phyloP scores from a whole-genome alignment of 2,888 invertebrate genomes.

The Lydus trimaculatus region DNA sequence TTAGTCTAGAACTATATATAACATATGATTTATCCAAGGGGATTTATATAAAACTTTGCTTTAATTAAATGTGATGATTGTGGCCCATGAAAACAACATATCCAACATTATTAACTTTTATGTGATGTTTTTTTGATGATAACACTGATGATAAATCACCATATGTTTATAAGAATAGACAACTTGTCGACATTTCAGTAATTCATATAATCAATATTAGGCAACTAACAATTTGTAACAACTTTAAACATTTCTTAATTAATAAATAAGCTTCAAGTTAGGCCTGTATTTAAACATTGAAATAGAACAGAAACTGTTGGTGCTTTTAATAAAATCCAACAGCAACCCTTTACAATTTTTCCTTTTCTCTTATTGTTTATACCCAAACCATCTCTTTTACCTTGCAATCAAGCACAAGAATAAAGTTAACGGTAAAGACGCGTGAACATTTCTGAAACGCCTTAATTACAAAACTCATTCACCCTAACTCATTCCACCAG shows the following conservation, averaged over 20 bases:
- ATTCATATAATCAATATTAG: slow-evolving; percentile 41
- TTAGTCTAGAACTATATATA: slow-evolving; percentile 19
- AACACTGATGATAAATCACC: neutral
- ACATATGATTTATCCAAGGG: slow-evolving; percentile 33
- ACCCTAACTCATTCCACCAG: too few species aligned
- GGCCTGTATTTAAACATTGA: slow-evolving; percentile 37
- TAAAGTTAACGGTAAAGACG: slow-evolving; percentile 51
- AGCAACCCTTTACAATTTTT: neutral
- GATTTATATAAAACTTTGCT: slow-evolving; percentile 28
- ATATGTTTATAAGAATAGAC: slow-evolving; percentile 21
- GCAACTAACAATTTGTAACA: slow-evolving; percentile 18
- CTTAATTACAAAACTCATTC: slow-evolving; percentile 52
- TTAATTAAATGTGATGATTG: slow-evolving; percentile 32
- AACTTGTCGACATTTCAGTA: slow-evolving; percentile 29
- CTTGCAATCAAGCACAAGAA: slow-evolving; percentile 50
- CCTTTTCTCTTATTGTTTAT: neutral
- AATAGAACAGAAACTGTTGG: slow-evolving; percentile 43
- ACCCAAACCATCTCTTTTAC: slow-evolving; percentile 37
- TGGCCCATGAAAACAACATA: slow-evolving; percentile 4
- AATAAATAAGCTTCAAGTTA: slow-evolving; percentile 45
- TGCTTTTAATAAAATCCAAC: slow-evolving; percentile 22
- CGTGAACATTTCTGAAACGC: slow-evolving; percentile 53
- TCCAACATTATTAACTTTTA: slow-evolving; percentile 3
- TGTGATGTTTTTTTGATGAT: neutral
- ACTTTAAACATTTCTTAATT: slow-evolving; percentile 38